A percentile compares a stretch with the other conserved stretches of the same genome.
Conservation (phyloP, 2,113 vertebrate genomes). For the Prionailurus bengalensis region DNA sequence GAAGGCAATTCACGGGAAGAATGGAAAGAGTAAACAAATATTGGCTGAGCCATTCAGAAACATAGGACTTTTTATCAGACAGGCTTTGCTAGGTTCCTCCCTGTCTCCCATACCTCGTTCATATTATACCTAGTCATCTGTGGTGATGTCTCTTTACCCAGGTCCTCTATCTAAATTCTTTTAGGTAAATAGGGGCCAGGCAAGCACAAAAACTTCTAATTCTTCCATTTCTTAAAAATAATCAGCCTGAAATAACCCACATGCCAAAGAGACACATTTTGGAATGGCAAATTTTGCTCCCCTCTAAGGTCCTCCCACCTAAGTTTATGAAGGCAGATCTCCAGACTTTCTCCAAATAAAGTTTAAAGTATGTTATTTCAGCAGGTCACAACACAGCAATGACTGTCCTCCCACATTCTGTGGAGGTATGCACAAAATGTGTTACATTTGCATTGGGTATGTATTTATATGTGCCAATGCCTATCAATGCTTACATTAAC, state of each 20-base stretch:
- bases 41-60: not conserved
- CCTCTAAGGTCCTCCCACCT: not conserved
- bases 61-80: not conserved
- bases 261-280: not conserved
- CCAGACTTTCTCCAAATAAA: not conserved
- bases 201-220: not conserved
- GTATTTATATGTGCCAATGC: no score
- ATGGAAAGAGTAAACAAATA: not conserved
- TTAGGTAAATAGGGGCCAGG: not conserved
- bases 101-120: not conserved
- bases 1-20: not conserved
- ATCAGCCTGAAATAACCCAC: not conserved
- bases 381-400: not conserved
- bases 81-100: not conserved
- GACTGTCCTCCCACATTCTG: not conserved
- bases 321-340: not conserved
- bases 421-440: rapidly evolving
- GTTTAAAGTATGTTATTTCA: not conserved
- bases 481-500: not conserved
- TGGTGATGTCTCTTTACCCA: not conserved
- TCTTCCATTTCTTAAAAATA: not conserved
- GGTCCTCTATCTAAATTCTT: not conserved
- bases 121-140: not conserved
- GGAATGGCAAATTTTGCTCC: not conserved
- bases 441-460: not conserved